A percentile compares a stretch with the other conserved stretches of the same genome.
phyloP scores from a whole-genome alignment of 2,888 invertebrate genomes.

The Rutpela maculata region DNA sequence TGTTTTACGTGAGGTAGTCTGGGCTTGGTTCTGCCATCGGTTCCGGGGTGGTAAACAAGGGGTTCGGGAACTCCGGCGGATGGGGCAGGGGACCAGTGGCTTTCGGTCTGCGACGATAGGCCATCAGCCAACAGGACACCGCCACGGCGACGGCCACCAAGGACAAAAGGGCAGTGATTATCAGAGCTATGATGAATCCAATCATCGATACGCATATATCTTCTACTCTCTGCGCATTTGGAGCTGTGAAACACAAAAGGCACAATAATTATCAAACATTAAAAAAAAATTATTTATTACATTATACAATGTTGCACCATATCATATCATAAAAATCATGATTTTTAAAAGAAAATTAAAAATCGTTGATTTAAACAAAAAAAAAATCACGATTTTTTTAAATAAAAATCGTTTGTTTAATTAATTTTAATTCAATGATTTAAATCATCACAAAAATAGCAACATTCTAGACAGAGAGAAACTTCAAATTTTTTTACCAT shows the following conservation, averaged over 20 bases:
- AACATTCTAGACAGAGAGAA: no score
- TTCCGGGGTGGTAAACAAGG: slow-evolving; percentile 90
- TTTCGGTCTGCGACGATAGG: slow-evolving; percentile 91
- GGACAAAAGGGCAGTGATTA: slow-evolving; percentile 93
- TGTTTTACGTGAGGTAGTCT: slow-evolving; percentile 81
- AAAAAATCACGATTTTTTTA: no score
- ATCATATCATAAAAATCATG: no score
- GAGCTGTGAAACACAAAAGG: slow-evolving; percentile 72
- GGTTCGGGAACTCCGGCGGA: slow-evolving; percentile 96
- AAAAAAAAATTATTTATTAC: neutral
- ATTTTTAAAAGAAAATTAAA: no score
- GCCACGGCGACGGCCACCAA: slow-evolving; percentile 95
- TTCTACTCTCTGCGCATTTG: slow-evolving; percentile 79
- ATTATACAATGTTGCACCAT: no score
- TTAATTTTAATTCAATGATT: no score
- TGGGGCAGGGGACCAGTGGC: slow-evolving; percentile 93
- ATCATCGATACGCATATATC: slow-evolving; percentile 96
- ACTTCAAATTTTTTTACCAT: no score
- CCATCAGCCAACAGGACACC: slow-evolving; percentile 96
- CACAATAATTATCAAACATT: neutral
- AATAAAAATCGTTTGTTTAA: no score
- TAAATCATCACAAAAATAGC: no score
- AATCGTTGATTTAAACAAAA: no score
- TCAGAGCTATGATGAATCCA: slow-evolving; percentile 93
- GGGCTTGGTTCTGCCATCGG: slow-evolving; percentile 89